A percentile compares a stretch with the other conserved stretches of the same genome.
Conservation (phyloP, 2,888 invertebrate species). For the Protonemura montana region DNA sequence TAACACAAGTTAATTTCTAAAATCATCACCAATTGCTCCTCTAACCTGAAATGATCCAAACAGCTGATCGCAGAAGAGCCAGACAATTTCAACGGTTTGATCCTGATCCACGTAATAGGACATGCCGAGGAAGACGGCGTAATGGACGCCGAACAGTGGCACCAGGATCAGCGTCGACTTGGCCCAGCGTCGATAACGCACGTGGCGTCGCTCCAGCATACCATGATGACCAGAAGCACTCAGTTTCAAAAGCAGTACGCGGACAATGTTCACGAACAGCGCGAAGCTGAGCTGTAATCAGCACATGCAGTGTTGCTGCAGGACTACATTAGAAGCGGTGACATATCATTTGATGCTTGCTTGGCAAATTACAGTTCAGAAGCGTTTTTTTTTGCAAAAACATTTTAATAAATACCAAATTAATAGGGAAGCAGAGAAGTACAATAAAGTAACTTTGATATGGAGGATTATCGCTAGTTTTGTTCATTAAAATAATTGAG, state of each 20-base stretch:
- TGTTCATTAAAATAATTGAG: too few relatives aligned
- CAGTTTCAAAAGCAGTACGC: slow-evolving; percentile 63
- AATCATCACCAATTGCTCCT: not conserved
- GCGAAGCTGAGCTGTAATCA: slow-evolving; percentile 67
- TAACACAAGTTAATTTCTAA: too few relatives aligned
- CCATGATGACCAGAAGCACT: not conserved
- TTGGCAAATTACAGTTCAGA: too few relatives aligned
- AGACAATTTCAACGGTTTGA: slow-evolving; percentile 64
- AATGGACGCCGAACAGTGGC: slow-evolving; percentile 73
- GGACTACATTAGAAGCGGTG: too few relatives aligned
- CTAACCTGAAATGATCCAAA: slow-evolving; percentile 73
- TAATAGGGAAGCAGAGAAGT: too few relatives aligned
- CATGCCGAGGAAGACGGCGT: slow-evolving; percentile 65
- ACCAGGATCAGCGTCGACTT: slow-evolving; percentile 71
- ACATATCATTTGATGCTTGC: too few relatives aligned
- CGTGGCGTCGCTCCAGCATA: slow-evolving; percentile 63
- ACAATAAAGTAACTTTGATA: too few relatives aligned
- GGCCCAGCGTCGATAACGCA: slow-evolving; percentile 69
- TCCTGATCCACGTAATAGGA: slow-evolving; percentile 60
- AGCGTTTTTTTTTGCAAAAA: too few relatives aligned
- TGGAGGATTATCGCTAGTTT: too few relatives aligned
- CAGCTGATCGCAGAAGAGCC: slow-evolving; percentile 71
- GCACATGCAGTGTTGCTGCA: too few relatives aligned
- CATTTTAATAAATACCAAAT: too few relatives aligned
- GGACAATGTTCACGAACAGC: slow-evolving; percentile 69